Percentiles rank a stretch among this genome's conserved stretches.
phyloP scores from a whole-genome alignment of 2,113 vertebrate species.

The Paracanthobrama guichenoti region DNA sequence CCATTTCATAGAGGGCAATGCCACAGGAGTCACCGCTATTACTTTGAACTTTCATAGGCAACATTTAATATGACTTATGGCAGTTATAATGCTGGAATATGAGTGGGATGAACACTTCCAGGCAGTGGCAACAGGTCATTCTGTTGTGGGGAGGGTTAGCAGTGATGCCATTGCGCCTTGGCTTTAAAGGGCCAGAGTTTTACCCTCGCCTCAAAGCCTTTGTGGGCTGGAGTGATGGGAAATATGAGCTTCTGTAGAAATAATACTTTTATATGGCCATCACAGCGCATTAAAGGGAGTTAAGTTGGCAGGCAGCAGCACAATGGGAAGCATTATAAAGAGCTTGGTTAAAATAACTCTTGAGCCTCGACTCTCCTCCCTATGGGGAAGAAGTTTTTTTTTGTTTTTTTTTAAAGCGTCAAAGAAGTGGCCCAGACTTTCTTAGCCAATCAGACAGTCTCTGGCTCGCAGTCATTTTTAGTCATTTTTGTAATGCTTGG shows the following conservation, averaged over 20 bases:
- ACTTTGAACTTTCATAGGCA: constrained; percentile 37
- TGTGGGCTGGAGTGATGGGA: background rate
- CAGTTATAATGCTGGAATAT: background rate
- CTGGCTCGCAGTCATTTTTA: background rate
- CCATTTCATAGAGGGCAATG: background rate
- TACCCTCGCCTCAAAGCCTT: background rate
- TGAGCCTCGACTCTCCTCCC: background rate
- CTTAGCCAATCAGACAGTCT: background rate
- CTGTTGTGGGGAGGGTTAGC: constrained; percentile 13
- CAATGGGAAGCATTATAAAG: constrained; percentile 4
- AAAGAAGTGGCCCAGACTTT: background rate
- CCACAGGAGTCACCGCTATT: background rate
- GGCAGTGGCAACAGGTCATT: background rate
- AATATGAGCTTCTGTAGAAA: background rate
- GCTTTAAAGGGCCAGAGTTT: background rate
- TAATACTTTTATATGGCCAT: constrained; percentile 35
- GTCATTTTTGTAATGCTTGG: background rate
- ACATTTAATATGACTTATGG: constrained; percentile 15
- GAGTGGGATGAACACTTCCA: background rate
- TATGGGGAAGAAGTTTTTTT: background rate
- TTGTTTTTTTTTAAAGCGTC: background rate
- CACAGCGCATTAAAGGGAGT: constrained; percentile 15
- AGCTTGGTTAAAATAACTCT: constrained; percentile 27
- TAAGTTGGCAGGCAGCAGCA: constrained; percentile 27
- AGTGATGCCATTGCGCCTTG: constrained; percentile 22